Percentiles rank a stretch among this genome's conserved stretches.
These are phyloP conservation scores for Endotricha flammealis DNA, from an alignment of 2,888 invertebrate species.

Conservation along the genomic window DNA sequence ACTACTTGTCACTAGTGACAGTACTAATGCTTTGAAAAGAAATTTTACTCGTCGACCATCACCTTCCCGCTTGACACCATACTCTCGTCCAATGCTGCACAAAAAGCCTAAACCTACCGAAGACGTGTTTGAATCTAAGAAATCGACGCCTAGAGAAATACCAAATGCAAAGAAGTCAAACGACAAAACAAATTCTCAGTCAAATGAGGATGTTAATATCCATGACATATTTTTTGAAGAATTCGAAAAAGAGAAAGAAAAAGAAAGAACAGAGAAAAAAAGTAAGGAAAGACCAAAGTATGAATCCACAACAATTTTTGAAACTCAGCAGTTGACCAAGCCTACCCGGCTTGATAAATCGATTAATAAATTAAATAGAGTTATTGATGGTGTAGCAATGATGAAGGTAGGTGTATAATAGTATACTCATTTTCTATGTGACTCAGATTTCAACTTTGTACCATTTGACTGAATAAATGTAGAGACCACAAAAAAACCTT, in stretches of 20 bases:
- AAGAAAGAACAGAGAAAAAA: slow-evolving; percentile 5
- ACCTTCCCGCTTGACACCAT: slow-evolving; percentile 51
- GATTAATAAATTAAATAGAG: slow-evolving; percentile 47
- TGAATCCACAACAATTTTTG: no score
- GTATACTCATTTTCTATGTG: no score
- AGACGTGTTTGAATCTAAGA: slow-evolving; percentile 11
- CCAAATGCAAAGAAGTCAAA: slow-evolving; percentile 10
- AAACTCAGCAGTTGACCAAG: no score
- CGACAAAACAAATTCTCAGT: slow-evolving; percentile 25
- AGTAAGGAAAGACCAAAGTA: background rate
- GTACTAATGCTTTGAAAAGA: slow-evolving; percentile 48
- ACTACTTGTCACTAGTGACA: slow-evolving; percentile 79
- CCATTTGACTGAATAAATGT: no score
- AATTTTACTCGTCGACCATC: slow-evolving; percentile 60
- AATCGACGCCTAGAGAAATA: slow-evolving; percentile 13
- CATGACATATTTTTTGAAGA: slow-evolving; percentile 50
- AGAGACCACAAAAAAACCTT: no score
- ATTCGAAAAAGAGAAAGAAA: slow-evolving; percentile 28
- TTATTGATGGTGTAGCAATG: slow-evolving; percentile 55
- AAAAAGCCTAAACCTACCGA: slow-evolving; percentile 13
- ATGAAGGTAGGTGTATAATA: slow-evolving; percentile 40
- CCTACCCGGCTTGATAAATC: slow-evolving; percentile 40
- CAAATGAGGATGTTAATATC: slow-evolving; percentile 38
- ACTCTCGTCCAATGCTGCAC: slow-evolving; percentile 33
- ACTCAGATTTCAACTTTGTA: no score